Evolutionary conservation across 2,797 vertebrate genomes (phyloP), one percentile per base, ranked within the genome.

Genomic region (Lepus townsendii): DNA sequence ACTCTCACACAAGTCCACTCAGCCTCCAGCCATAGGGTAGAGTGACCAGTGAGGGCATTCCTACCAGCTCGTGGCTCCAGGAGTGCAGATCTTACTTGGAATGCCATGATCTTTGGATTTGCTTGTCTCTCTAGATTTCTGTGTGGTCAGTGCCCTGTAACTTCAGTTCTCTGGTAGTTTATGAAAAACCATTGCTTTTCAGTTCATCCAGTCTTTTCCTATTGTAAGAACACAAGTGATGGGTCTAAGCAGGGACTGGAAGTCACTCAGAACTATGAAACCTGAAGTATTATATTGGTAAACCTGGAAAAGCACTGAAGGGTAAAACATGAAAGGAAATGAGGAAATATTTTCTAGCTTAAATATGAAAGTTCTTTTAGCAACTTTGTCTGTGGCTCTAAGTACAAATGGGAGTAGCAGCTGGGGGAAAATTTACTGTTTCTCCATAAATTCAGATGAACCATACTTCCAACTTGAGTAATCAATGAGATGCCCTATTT

Each of bases 161-260:
- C 12, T 35, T 90, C 60, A 52, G 9, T 63, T 62, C 19, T 90
- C n/a, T 62, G 19, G 17, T 83, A 32, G 30, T 72, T 50, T 22
- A 83, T 83, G 16, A 87, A 38, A 42, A 69, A 22, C 87, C 27
- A 9, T 47, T 71, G 5, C 24, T 69, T 73, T 95, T 85, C 11
- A 35, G 19, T 78, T 83, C 77, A 26, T 88, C 79, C 19, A 91
- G 14, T 11, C 52, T 79, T 95, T 96, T 79, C 30, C 90, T 91
- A 24, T 65, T 76, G 13, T 72, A 88, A 47, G 30, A 17, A 57
- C 35, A 30, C n/a, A 26, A 63, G 3, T 20, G 42, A 82, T 89
- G 32, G 83, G 20, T 83, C 35, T 66, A 52, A 95, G 17, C 52
- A 94, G 35, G 93, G 89, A 72, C 14, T 75, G 22, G 17, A 84